Conservation (phyloP, 2,888 invertebrate genomes). For the Maniola hyperantus region DNA sequence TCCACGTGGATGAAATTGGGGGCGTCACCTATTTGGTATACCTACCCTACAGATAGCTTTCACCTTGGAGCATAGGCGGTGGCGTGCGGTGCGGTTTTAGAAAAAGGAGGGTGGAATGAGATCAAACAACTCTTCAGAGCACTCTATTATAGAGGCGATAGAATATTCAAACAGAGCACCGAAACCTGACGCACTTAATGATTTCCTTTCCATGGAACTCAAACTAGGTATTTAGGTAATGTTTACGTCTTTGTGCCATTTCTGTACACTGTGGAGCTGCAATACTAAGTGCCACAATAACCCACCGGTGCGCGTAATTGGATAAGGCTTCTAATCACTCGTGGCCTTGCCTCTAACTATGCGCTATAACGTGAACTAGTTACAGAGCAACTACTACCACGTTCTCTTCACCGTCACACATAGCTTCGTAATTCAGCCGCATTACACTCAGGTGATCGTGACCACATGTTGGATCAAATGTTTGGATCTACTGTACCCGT, state of each 20-base stretch:
- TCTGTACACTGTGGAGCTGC: conserved; percentile 8
- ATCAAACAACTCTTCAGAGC: too few species aligned
- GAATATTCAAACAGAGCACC: background rate
- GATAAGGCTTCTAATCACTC: conserved; percentile 71
- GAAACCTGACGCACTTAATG: conserved; percentile 16
- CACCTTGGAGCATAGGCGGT: too few species aligned
- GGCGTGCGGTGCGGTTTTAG: too few species aligned
- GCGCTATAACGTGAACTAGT: conserved; percentile 42
- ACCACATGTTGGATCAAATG: conserved; percentile 12
- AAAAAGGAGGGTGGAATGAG: too few species aligned
- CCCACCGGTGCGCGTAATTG: conserved; percentile 68
- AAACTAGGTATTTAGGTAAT: conserved; percentile 21
- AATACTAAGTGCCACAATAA: conserved; percentile 56
- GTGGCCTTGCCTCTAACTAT: conserved; percentile 64
- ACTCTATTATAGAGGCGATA: too few species aligned
- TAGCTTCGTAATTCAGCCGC: conserved; percentile 27
- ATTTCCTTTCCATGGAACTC: conserved; percentile 21
- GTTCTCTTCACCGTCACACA: conserved; percentile 33
- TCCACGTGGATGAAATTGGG: too few species aligned
- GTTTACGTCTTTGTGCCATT: conserved; percentile 30
- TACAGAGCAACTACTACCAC: conserved; percentile 37
- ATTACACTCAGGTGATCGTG: conserved; percentile 16
- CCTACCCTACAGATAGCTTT: too few species aligned
- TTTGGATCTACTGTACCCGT: conserved; percentile 8
- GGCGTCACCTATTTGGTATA: too few species aligned